Evolutionary conservation across 2,113 vertebrate species (phyloP).

Genomic region (Helogale parvula): DNA sequence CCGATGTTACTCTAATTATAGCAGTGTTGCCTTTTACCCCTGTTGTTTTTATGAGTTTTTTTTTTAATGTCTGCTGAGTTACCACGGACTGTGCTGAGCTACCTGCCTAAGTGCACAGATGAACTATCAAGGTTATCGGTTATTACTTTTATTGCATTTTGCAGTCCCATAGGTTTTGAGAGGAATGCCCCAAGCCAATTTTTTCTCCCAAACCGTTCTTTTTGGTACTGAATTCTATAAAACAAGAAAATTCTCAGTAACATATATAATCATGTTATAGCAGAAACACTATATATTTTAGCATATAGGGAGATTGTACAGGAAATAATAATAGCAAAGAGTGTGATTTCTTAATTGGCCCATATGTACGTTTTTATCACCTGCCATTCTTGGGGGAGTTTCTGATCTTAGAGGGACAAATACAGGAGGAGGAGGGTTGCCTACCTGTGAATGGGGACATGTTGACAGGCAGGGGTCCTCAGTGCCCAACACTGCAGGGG

Average conservation of each 20-base stretch:
- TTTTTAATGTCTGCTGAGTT: not conserved
- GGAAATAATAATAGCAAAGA: not conserved
- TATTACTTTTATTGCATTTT: not conserved
- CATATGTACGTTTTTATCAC: not conserved
- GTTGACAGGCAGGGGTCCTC: not conserved
- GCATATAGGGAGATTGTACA: not conserved
- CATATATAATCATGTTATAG: not conserved
- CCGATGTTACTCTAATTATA: not conserved
- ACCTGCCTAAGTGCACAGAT: not conserved
- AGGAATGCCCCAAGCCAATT: not conserved
- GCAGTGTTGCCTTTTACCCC: fast-evolving
- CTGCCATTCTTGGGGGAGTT: not conserved
- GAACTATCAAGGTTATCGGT: not conserved
- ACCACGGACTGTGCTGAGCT: not conserved
- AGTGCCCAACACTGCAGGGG: not conserved
- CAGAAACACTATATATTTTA: not conserved
- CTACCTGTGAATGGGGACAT: not conserved
- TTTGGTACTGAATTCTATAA: slow-evolving; percentile 7
- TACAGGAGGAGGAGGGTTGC: not conserved
- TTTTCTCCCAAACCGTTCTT: not conserved
- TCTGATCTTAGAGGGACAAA: not conserved
- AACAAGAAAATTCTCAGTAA: not conserved
- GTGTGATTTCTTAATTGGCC: not conserved
- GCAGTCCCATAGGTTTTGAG: not conserved
- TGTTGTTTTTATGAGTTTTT: not conserved